These are phyloP conservation scores for Nematostella vectensis DNA, from an alignment of 92 coral and sea anemone species.

Conservation along the genomic window DNA sequence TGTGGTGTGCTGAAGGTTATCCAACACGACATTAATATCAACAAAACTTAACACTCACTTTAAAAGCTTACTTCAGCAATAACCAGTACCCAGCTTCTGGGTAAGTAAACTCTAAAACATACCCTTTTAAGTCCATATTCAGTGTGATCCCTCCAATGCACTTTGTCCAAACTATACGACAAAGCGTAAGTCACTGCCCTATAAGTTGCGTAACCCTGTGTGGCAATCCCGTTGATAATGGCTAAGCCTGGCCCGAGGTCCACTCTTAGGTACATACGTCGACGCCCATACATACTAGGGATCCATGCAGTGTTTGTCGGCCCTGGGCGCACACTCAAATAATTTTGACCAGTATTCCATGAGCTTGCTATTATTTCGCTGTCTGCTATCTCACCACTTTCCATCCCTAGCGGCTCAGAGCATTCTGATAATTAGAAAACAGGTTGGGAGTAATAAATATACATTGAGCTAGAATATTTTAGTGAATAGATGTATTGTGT, in stretches of 20 bases:
- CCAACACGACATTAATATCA: no score
- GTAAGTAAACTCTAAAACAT: background rate
- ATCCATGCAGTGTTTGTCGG: background rate
- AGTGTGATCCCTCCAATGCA: conserved; percentile 44
- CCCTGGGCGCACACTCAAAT: conserved; percentile 14
- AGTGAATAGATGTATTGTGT: no score
- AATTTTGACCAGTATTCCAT: background rate
- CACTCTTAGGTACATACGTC: conserved; percentile 11
- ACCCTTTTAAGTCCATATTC: conserved; percentile 45
- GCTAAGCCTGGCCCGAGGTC: conserved; percentile 8
- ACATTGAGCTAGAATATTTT: no score
- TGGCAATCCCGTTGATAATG: conserved; percentile 39
- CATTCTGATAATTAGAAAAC: conserved; percentile 9
- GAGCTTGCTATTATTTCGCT: conserved; percentile 5
- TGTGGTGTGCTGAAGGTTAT: no score
- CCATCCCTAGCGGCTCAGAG: conserved; percentile 37
- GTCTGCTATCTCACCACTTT: conserved; percentile 6
- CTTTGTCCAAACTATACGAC: conserved; percentile 41
- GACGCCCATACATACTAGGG: background rate
- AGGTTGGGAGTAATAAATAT: no score
- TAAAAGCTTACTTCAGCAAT: no score
- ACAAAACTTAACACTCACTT: no score
- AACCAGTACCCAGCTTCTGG: no score
- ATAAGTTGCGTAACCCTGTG: background rate
- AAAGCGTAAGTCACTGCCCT: conserved; percentile 19